These are phyloP conservation scores for Pseudomugil tenellus DNA, from an alignment of 2,797 vertebrate species.

Conservation along the genomic window DNA sequence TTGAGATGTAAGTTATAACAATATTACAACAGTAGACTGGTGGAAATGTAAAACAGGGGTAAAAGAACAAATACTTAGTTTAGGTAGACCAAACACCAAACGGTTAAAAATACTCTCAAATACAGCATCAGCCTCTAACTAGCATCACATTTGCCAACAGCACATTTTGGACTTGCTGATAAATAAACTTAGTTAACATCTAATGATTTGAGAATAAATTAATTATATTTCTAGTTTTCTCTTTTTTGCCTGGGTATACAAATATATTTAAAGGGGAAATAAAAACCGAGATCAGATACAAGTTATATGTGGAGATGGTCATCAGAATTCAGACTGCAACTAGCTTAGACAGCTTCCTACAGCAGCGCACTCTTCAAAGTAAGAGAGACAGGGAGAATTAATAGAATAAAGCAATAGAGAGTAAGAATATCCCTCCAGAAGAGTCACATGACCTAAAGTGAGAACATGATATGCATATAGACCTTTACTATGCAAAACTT, in stretches of 20 bases:
- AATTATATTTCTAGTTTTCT: background rate
- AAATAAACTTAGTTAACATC: background rate
- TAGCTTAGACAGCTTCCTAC: constrained; percentile 64
- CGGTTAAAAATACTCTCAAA: constrained; percentile 5
- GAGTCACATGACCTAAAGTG: constrained; percentile 54
- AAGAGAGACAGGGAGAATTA: constrained; percentile 29
- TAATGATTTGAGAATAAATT: background rate
- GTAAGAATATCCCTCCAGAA: constrained; percentile 37
- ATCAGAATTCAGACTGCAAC: constrained; percentile 67
- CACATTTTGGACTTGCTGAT: background rate
- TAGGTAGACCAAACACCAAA: too few species aligned
- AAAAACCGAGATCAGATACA: constrained; percentile 51
- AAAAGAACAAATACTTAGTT: too few species aligned
- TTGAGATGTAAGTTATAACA: too few species aligned
- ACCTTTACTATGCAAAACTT: constrained; percentile 19
- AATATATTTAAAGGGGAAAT: constrained; percentile 34
- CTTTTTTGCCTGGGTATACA: constrained; percentile 6
- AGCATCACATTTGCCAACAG: background rate
- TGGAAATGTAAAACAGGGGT: too few species aligned
- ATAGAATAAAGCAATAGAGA: constrained; percentile 27
- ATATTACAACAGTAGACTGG: too few species aligned
- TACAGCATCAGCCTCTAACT: background rate
- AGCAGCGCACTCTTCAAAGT: constrained; percentile 52
- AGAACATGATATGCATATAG: constrained; percentile 14
- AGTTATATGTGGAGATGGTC: constrained; percentile 71